A percentile compares a stretch with the other conserved stretches of the same genome.
Conservation (phyloP, 2,797 vertebrate species). For the Myioborus miniatus region DNA sequence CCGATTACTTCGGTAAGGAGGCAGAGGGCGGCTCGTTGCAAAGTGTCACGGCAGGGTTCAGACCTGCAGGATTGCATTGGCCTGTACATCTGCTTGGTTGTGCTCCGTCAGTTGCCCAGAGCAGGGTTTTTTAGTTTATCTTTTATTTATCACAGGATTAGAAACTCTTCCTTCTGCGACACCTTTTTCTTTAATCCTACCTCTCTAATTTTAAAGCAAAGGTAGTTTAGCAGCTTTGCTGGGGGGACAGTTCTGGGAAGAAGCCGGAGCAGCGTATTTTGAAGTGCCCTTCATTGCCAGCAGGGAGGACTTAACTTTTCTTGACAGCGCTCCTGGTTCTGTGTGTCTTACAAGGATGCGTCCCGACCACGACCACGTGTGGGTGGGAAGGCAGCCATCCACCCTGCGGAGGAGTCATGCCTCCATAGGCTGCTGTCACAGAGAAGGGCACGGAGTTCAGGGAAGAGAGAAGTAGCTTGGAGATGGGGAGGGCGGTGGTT, state of each 20-base stretch:
- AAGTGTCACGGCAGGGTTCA: neutral
- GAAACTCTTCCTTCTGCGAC: neutral
- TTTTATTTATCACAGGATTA: neutral
- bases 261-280: neutral
- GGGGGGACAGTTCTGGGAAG: neutral
- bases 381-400: neutral
- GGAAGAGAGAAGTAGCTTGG: neutral
- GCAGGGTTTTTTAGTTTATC: neutral
- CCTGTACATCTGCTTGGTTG: neutral
- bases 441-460: neutral
- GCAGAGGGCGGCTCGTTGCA: fast-evolving
- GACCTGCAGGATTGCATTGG: neutral
- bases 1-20: constrained; percentile 92
- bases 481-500: neutral
- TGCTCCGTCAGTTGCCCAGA: neutral
- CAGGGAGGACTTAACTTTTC: neutral
- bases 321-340: neutral
- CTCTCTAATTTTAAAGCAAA: neutral
- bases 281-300: neutral
- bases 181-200: neutral
- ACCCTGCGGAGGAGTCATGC: neutral
- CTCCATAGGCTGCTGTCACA: fast-evolving
- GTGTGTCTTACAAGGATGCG: neutral
- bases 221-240: neutral
- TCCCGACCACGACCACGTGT: neutral